phyloP scores from a whole-genome alignment of 2,113 vertebrate species.

The Tragelaphus buxtoni region DNA sequence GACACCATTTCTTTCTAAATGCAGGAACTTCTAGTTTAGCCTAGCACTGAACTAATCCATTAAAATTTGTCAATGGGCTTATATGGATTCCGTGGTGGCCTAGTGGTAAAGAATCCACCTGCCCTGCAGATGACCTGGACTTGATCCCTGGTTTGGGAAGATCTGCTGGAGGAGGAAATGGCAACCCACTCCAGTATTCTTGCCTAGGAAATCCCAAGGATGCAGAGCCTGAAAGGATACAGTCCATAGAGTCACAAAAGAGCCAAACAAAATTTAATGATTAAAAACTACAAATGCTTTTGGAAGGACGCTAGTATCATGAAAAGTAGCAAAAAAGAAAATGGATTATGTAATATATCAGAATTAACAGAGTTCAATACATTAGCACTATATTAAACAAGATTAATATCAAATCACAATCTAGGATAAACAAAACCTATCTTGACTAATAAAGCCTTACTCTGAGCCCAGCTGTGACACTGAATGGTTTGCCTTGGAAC shows the following conservation, averaged over 20 bases:
- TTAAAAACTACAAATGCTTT: background rate
- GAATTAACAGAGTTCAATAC: background rate
- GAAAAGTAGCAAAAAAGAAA: conserved; percentile 38
- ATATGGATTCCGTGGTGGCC: background rate
- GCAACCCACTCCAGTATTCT: background rate
- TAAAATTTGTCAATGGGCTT: conserved; percentile 9
- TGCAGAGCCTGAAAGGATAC: background rate
- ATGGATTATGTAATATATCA: background rate
- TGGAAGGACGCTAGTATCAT: conserved; percentile 32
- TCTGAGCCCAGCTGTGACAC: no score
- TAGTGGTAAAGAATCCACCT: background rate
- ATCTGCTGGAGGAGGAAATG: background rate
- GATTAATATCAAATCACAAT: background rate
- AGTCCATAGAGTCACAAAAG: background rate
- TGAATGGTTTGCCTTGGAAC: no score
- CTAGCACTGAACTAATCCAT: background rate
- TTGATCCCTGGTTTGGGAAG: background rate
- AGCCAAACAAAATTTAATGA: background rate
- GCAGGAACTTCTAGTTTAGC: background rate
- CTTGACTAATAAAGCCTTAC: background rate
- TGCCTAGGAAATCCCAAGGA: background rate
- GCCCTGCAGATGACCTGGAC: background rate
- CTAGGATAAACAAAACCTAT: background rate
- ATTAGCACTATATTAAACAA: background rate
- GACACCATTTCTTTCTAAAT: conserved; percentile 31